Conservation (phyloP, 1,140 invertebrate species). For the Oreohelix idahoensis region DNA sequence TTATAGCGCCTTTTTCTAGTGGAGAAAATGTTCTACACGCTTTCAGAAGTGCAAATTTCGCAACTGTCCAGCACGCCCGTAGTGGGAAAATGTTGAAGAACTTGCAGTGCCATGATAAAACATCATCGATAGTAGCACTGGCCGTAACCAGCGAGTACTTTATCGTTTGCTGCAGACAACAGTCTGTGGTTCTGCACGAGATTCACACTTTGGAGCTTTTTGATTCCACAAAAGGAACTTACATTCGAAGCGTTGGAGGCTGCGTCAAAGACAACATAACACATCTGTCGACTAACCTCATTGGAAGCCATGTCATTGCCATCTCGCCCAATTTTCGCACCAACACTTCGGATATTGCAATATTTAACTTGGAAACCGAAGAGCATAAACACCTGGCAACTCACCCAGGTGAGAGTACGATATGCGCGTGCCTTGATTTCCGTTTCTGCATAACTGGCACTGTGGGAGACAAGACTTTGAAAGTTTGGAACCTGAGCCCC, state of each 20-base stretch:
- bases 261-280: slow-evolving; percentile 64
- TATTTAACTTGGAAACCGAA: slow-evolving; percentile 72
- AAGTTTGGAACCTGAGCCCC: slow-evolving; percentile 68
- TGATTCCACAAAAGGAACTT: slow-evolving; percentile 61
- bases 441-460: slow-evolving; percentile 65
- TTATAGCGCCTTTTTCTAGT: slow-evolving; percentile 54
- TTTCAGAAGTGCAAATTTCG: slow-evolving; percentile 58
- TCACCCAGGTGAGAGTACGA: slow-evolving; percentile 62
- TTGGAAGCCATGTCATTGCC: slow-evolving; percentile 66
- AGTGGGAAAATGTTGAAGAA: slow-evolving; percentile 62
- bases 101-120: slow-evolving; percentile 62
- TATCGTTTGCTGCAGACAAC: slow-evolving; percentile 63
- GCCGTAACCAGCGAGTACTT: slow-evolving; percentile 67
- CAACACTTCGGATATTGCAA: slow-evolving; percentile 65
- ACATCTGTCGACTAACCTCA: slow-evolving; percentile 61
- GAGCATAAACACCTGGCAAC: slow-evolving; percentile 71
- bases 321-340: slow-evolving; percentile 58
- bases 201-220: slow-evolving; percentile 68
- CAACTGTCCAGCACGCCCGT: slow-evolving; percentile 60
- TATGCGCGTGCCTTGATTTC: slow-evolving; percentile 64
- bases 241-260: slow-evolving; percentile 66
- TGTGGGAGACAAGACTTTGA: slow-evolving; percentile 59
- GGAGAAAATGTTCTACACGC: slow-evolving; percentile 65
- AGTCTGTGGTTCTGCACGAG: slow-evolving; percentile 65
- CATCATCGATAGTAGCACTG: slow-evolving; percentile 62